Conservation (phyloP, 2,797 vertebrate species). For the Esox lucius region DNA sequence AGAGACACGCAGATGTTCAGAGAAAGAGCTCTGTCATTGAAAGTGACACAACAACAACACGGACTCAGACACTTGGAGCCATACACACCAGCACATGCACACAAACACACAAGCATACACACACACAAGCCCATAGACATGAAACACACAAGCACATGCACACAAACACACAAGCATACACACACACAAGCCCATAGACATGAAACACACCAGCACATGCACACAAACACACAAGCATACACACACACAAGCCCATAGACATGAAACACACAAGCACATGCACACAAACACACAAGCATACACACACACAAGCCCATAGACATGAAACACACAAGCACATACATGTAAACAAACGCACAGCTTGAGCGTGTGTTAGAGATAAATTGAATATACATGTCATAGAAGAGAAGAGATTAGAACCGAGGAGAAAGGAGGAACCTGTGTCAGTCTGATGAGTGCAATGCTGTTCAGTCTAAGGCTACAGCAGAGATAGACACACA, state of each 20-base stretch:
- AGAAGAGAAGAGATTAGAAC: neutral
- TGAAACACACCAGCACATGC: neutral
- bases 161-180: too few relatives aligned
- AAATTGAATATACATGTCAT: neutral
- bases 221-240: constrained; percentile 15
- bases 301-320: constrained; percentile 5
- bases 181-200: neutral
- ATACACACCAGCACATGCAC: neutral
- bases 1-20: neutral
- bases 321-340: neutral
- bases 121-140: too few relatives aligned
- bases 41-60: constrained; percentile 3
- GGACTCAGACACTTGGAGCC: neutral
- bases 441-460: neutral
- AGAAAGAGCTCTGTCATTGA: neutral
- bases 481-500: constrained; percentile 1
- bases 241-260: too few relatives aligned
- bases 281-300: constrained; percentile 2
- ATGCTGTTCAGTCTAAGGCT: neutral
- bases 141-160: neutral
- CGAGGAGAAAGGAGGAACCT: neutral
- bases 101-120: neutral
- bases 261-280: neutral
- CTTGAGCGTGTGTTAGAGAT: neutral
- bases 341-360: constrained; percentile 5